Evolutionary conservation across 2,888 invertebrate genomes (phyloP), one percentile per base, ranked within the genome.

Genomic region (Drosophila eohydei): DNA sequence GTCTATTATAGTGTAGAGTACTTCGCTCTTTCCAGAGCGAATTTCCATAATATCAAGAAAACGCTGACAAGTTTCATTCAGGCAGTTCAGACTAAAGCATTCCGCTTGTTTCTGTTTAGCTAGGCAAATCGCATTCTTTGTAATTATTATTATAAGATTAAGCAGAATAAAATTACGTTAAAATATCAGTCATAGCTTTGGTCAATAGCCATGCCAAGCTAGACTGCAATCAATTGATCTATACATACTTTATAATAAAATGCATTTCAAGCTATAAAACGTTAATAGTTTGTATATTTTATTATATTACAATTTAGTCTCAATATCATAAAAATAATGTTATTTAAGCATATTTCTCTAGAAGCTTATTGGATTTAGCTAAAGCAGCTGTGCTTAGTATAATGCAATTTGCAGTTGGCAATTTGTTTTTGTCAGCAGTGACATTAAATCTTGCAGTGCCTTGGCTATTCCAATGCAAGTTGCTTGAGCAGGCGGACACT

Each of bases 381-480:
- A 7, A 11, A 34, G 50, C 50, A 50, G 50, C 50, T 34, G 50
- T 6, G 38, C 52, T 52, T 36, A 26, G 52, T 38, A 9, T 14
- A 38, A 54, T 40, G 54, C 54, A 54, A 54, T 54, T 54, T 54
- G 9, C 50, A 46, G 64, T 21, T 54, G 46, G 21, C 26, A 16
- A 54, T 54, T 34, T 48, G 40, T 54, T 40, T n/a, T 6, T 40
- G 54, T 40, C 54, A 52, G 36, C 36, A 26, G 14, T 5, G 57
- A 44, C 43, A 68, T 57, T 51, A 57, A 38, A 44, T 57, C 34
- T 41, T 52, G 12, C 14, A 38, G 32, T 40, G 16, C 32, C 50
- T 21, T 7, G 30, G 30, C 52, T 38, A 71, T 63, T 63, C 44
- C 50, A 71, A 66, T 79, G 75, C 75, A 61, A 46, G 36, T 73